A percentile compares a stretch with the other conserved stretches of the same genome.
Conservation (phyloP, 2,797 vertebrate species). For the Kryptopterus vitreolus region DNA sequence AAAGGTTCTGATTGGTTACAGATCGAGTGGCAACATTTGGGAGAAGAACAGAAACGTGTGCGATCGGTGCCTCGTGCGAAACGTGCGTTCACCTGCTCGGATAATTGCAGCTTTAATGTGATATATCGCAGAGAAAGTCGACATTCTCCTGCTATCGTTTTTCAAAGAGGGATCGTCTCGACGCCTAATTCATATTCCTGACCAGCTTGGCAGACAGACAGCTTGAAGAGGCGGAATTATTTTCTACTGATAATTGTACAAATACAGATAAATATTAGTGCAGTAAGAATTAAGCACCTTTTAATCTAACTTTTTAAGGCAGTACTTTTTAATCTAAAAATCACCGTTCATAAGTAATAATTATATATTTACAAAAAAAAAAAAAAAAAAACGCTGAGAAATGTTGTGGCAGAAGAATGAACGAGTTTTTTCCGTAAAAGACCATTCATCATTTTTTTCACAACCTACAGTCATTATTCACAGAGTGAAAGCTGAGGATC, state of each 20-base stretch:
- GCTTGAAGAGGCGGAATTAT: background rate
- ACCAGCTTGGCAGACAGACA: slow-evolving; percentile 15
- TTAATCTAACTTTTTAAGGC: too few species aligned
- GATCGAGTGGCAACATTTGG: background rate
- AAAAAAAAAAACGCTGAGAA: too few species aligned
- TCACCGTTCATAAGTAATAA: too few species aligned
- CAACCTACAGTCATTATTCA: background rate
- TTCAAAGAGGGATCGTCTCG: slow-evolving; percentile 8
- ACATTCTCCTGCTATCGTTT: slow-evolving; percentile 42
- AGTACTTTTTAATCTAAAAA: too few species aligned
- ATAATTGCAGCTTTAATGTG: slow-evolving; percentile 53
- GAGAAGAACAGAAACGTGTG: slow-evolving; percentile 24
- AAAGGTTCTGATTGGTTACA: background rate
- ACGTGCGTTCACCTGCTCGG: slow-evolving; percentile 48
- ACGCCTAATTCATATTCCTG: slow-evolving; percentile 9
- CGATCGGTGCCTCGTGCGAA: slow-evolving; percentile 13
- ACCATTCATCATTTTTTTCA: background rate
- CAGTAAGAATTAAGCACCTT: too few species aligned
- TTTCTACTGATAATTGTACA: too few species aligned
- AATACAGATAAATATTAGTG: background rate
- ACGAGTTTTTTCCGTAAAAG: background rate
- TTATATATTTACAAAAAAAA: too few species aligned
- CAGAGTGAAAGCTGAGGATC: background rate
- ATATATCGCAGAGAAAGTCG: slow-evolving; percentile 34
- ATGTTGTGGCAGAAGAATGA: background rate